Conservation (phyloP, 2,113 vertebrate genomes). For the Pterocles gutturalis region DNA sequence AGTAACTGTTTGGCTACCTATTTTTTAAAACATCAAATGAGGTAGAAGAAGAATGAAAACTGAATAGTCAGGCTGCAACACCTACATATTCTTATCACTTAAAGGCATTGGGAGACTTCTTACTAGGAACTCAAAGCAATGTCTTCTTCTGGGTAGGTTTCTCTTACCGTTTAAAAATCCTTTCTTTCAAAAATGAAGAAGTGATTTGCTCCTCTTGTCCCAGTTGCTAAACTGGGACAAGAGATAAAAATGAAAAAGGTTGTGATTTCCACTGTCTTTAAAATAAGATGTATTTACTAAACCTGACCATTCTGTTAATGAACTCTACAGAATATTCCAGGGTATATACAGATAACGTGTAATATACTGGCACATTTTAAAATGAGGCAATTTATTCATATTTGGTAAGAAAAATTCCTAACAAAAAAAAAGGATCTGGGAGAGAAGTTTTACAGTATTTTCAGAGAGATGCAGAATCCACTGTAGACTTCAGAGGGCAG, state of each 20-base stretch:
- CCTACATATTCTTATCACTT: background rate
- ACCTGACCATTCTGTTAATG: background rate
- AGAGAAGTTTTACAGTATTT: background rate
- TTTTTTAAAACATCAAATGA: background rate
- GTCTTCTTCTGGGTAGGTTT: background rate
- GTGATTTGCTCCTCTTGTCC: background rate
- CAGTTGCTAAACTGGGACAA: background rate
- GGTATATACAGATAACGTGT: background rate
- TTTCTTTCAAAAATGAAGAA: background rate
- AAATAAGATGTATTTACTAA: background rate
- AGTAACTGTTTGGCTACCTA: background rate
- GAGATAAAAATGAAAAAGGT: background rate
- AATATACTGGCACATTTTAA: background rate
- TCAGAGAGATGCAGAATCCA: background rate
- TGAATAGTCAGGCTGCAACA: background rate
- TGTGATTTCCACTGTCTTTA: background rate
- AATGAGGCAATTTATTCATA: background rate
- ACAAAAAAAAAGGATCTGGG: background rate
- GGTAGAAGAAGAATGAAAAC: background rate
- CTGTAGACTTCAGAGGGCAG: background rate
- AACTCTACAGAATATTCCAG: background rate
- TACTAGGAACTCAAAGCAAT: background rate
- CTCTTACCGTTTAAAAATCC: background rate
- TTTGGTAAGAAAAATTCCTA: background rate
- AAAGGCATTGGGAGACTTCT: background rate